Conservation (phyloP, 2,113 vertebrate species). For the Cochlearius cochlearius region DNA sequence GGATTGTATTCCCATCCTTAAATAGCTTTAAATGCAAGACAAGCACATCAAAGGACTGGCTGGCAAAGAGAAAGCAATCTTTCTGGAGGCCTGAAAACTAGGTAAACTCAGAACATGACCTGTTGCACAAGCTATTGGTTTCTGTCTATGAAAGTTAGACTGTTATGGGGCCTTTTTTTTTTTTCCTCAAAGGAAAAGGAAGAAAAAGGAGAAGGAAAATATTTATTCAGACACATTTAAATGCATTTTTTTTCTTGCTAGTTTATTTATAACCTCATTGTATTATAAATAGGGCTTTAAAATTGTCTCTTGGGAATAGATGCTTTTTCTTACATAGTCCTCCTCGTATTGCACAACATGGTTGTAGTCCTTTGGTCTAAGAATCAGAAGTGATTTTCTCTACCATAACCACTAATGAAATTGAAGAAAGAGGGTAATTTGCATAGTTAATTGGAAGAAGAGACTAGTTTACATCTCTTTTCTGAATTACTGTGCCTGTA, state of each 20-base stretch:
- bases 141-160: not conserved
- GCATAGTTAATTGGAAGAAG: not conserved
- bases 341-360: not conserved
- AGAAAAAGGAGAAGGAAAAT: slow-evolving; percentile 26
- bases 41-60: not conserved
- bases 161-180: not conserved
- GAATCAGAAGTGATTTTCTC: not conserved
- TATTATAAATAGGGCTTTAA: slow-evolving; percentile 2
- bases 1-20: slow-evolving; percentile 16
- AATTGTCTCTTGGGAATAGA: not conserved
- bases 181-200: too few relatives aligned
- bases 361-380: not conserved
- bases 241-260: not conserved
- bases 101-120: not conserved
- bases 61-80: slow-evolving; percentile 25
- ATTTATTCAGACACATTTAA: slow-evolving; percentile 29
- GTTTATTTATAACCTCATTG: slow-evolving; percentile 4
- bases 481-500: not conserved
- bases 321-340: not conserved
- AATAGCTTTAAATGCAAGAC: slow-evolving; percentile 25
- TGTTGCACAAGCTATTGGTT: not conserved
- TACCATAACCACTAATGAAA: not conserved
- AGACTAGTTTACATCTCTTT: not conserved
- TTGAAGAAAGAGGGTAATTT: not conserved
- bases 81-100: not conserved